Conservation (phyloP, 2,113 vertebrate species). For the Megaceryle torquata region DNA sequence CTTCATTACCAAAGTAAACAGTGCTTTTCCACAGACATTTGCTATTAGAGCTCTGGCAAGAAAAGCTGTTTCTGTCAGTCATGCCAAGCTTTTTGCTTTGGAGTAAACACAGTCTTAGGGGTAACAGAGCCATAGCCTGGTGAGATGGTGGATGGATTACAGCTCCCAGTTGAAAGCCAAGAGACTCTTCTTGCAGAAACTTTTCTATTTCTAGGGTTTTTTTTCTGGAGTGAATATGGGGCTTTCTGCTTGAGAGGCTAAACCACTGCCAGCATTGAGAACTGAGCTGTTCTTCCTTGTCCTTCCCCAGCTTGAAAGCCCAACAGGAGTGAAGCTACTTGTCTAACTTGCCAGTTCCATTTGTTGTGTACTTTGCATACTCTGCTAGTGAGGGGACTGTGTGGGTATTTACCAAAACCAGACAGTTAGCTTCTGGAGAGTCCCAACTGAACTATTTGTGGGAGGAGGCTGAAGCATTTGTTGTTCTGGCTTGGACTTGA, state of each 20-base stretch:
- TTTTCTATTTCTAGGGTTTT: background rate
- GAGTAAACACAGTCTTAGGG: conserved; percentile 44
- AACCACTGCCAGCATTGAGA: fast-evolving
- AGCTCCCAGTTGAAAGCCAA: background rate
- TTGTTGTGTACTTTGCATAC: background rate
- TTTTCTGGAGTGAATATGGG: background rate
- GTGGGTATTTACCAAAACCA: background rate
- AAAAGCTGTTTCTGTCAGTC: conserved; percentile 31
- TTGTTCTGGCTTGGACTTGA: background rate
- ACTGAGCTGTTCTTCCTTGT: background rate
- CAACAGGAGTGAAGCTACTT: background rate
- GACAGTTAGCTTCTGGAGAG: background rate
- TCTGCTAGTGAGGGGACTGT: too few relatives aligned
- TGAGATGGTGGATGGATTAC: background rate
- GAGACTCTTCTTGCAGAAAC: background rate
- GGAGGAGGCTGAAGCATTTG: background rate
- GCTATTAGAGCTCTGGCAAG: conserved; percentile 16
- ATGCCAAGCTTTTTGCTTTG: conserved; percentile 46
- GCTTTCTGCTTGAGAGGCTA: background rate
- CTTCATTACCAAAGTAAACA: conserved; percentile 50
- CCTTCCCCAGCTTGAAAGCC: background rate
- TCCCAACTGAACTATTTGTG: background rate
- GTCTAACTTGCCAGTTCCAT: background rate
- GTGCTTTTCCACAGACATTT: conserved; percentile 22
- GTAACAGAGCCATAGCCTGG: background rate